Conservation (phyloP, 2,797 vertebrate species). For the Myiotriccus ornatus region DNA sequence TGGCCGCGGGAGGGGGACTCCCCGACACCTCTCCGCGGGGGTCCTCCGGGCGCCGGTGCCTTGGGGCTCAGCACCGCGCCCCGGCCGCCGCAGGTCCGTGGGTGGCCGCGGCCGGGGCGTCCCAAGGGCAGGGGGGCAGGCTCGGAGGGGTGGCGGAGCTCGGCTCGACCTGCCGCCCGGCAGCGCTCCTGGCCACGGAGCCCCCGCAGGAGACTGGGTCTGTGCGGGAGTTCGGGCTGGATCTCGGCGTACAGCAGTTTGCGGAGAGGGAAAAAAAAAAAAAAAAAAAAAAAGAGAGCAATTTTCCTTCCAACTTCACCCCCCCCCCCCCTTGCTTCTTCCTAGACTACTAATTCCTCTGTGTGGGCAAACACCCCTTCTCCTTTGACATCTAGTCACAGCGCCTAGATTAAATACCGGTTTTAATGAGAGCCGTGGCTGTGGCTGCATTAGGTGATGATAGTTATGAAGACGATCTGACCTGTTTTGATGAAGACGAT, state of each 20-base stretch:
- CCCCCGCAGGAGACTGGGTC: not conserved
- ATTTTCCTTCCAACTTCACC: not conserved
- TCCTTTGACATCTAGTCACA: constrained; percentile 4
- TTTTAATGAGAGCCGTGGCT: constrained; percentile 61
- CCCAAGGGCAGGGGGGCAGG: not conserved
- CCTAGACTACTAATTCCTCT: constrained; percentile 17
- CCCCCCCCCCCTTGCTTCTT: no score
- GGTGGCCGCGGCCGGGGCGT: not conserved
- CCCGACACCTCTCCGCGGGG: not conserved
- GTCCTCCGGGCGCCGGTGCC: not conserved
- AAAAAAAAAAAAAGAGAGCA: not conserved
- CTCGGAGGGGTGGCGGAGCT: not conserved
- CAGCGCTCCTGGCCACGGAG: not conserved
- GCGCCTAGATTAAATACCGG: not conserved
- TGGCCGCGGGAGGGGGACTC: accelerated
- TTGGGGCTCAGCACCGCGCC: not conserved
- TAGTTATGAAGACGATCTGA: constrained; percentile 64
- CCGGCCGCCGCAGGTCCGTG: not conserved
- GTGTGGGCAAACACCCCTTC: constrained; percentile 33
- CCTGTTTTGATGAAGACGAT: constrained; percentile 77
- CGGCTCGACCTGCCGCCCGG: no score
- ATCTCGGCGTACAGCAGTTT: not conserved
- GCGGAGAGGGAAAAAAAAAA: accelerated
- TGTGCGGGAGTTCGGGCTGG: not conserved
- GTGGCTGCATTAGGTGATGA: constrained; percentile 18